phyloP scores from a whole-genome alignment of 2,113 vertebrate genomes.

The Alethe castanea region DNA sequence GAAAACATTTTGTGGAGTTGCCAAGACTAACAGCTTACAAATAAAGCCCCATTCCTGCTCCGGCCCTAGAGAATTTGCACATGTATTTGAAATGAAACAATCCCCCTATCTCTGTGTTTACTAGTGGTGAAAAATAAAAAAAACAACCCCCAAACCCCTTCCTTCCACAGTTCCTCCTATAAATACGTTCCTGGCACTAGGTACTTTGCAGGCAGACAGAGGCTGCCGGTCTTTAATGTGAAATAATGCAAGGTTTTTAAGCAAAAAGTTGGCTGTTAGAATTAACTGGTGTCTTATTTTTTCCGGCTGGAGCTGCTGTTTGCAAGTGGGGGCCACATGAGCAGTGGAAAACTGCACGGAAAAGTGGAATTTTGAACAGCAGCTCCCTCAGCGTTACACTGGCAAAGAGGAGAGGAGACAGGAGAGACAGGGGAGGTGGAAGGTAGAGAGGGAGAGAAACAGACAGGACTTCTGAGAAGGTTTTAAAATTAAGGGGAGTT shows the following conservation, averaged over 20 bases:
- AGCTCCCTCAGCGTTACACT: background rate
- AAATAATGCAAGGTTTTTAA: constrained; percentile 15
- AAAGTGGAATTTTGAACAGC: background rate
- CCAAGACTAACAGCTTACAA: constrained; percentile 56
- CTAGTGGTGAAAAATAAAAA: background rate
- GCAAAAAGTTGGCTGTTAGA: background rate
- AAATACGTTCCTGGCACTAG: background rate
- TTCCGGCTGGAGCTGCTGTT: constrained; percentile 17
- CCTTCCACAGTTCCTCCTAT: background rate
- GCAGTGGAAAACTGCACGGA: background rate
- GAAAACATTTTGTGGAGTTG: constrained; percentile 13
- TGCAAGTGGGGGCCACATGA: background rate
- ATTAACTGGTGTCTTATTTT: constrained; percentile 40
- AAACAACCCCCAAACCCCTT: background rate
- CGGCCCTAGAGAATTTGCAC: constrained; percentile 46
- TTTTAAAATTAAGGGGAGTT: background rate
- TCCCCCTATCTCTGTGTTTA: constrained; percentile 20
- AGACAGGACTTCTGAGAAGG: background rate
- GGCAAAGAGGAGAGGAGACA: background rate
- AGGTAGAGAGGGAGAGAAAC: background rate
- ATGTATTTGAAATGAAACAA: constrained; percentile 41
- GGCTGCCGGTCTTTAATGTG: background rate
- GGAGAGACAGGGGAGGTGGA: background rate
- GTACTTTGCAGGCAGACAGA: background rate
- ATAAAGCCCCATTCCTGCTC: constrained; percentile 22